Evolutionary conservation across 1,140 invertebrate species (phyloP), one percentile per base, ranked within the genome.

Genomic region (Drosophila repleta): DNA sequence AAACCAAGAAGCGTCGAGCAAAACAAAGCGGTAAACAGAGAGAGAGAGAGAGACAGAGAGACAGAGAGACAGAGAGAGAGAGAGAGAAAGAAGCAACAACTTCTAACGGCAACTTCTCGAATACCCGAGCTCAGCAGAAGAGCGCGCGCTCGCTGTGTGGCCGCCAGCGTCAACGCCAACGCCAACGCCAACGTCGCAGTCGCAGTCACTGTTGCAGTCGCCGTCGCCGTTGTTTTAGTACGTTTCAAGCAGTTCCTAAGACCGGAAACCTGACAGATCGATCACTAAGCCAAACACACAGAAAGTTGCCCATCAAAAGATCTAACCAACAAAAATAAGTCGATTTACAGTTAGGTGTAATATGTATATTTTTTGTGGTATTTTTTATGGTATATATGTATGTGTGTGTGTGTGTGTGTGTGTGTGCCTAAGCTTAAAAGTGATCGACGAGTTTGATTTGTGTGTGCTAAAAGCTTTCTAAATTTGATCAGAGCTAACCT

Each of bases 191-290:
- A 15, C 17, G 43, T 64, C 66, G 20, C 13, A 45, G 51, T 53
- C 58, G 35, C 51, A 62, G 52, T 56, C 35, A n/a, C 56, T 6
- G 17, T 26, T 21, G 32, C 15, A 29, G 45, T 62, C 64, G 37
- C 17, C 35, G 57, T 55, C 60, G 56, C 61, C 60, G 52, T 51
- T 48, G 58, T 56, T 46, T 70, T 65, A 74, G 77, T 76, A 64
- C 74, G 73, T 79, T 58, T 41, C 61, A 70, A 32, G 63, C 35
- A 41, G 51, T 64, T 56, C 10, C 21, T 5, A 43, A 45, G 24
- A 41, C 37, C 17, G 53, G 58, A 32, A 68, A 62, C 37, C 53
- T 17, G 6, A 45, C 55, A 35, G 57, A 56, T 37, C 60, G 41
- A 35, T 26, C 51, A 39, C 43, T 17, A 15, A 39, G 13, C n/a